Percentiles rank a stretch among this genome's conserved stretches.
Conservation (phyloP, 2,113 vertebrate genomes). For the Donacobius atricapilla region DNA sequence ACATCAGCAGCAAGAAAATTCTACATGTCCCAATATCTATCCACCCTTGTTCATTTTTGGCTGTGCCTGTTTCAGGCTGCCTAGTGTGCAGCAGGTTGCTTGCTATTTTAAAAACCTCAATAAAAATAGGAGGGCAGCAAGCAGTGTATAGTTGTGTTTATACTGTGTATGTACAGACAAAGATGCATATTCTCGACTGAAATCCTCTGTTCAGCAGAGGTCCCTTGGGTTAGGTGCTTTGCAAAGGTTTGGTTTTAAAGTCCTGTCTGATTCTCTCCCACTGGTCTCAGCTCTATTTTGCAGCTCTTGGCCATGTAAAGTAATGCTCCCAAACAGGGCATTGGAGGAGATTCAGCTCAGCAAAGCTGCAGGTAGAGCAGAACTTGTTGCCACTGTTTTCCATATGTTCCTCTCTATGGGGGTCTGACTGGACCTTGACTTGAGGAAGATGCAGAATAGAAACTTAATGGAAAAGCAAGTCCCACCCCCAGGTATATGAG, state of each 20-base stretch:
- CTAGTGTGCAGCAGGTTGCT: background rate
- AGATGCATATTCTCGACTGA: background rate
- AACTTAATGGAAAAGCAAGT: background rate
- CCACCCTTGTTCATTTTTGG: background rate
- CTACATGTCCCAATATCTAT: background rate
- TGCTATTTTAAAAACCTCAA: background rate
- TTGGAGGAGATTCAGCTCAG: background rate
- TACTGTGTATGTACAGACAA: background rate
- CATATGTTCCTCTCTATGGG: background rate
- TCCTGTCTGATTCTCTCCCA: background rate
- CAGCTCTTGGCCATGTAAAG: background rate
- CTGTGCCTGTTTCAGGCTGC: background rate
- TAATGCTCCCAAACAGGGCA: background rate
- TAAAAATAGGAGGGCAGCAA: background rate
- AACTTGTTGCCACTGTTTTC: background rate
- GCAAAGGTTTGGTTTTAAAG: background rate
- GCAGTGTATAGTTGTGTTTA: background rate
- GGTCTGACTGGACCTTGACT: background rate
- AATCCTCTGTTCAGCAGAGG: background rate
- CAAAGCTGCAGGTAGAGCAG: slow-evolving; percentile 4
- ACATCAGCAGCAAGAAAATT: background rate
- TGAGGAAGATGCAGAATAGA: background rate
- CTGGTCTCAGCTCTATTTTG: background rate
- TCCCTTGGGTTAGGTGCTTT: background rate
- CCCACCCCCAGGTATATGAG: background rate